Base-by-base conservation (phyloP, 37 sponge, comb jelly and placozoan species). In the Axinella damicornis region DNA sequence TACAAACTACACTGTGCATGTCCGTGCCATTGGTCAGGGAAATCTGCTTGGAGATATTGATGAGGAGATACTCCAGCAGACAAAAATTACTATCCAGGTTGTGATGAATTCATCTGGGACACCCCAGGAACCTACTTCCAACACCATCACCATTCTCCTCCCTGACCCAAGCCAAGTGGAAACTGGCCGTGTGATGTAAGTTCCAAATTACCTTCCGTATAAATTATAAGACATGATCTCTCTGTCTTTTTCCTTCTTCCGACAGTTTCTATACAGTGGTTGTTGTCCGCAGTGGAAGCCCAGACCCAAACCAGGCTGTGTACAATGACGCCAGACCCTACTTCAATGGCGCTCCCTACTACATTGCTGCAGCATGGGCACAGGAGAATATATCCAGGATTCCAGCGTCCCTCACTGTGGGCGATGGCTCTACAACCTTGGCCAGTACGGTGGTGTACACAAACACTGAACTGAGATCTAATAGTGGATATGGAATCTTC, bases 231-330 rank as follows among this genome's bases (percentile, higher is more conserved):
- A 14, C 30, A 60, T 21, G 2, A 76, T 5, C 22, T 6, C 53
- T 32, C 64, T 31, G 60, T 16, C 35, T 15, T 71, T 71, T n/a
- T n/a, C n/a, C n/a, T n/a, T n/a, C 46, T 34, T n/a, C 67, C 11
- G 59, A 9, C 71, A 83, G 84, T 21, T 74, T 83, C 33, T 83
- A 83, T 83, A 76, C 57, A n/a, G 66, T 83, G 2, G 38, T 73
- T 37, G 75, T 83, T 39, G 73, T 35, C 27, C 33, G 21, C 32
- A 61, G 41, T 11, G 53, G 39, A 11, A 61, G 33, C 62, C 18
- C 21, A 19, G 63, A 77, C 30, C 28, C 62, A 36, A 40, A 77
- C 24, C 66, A 28, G 22, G 2, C 24, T 4, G 38, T 5, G n/a
- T 73, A 83, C 25, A 56, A 27, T 19, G 41, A 40, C 40, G 64